These are phyloP conservation scores for Pangasianodon hypophthalmus DNA, from an alignment of 2,113 vertebrate species.

Conservation along the genomic window DNA sequence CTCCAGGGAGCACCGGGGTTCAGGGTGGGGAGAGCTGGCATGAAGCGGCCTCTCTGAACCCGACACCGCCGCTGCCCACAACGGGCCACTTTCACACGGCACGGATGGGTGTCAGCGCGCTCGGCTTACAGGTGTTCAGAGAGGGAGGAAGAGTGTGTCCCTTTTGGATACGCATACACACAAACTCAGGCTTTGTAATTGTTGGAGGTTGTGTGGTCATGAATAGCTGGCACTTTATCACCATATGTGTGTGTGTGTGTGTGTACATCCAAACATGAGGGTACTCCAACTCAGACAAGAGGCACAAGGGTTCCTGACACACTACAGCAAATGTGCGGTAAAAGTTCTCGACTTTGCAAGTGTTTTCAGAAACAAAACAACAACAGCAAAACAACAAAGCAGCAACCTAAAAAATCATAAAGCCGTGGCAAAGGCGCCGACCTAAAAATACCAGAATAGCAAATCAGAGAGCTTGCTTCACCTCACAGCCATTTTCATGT, in stretches of 20 bases:
- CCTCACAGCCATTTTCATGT: conserved; percentile 39
- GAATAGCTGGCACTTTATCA: conserved; percentile 73
- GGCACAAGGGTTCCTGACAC: conserved; percentile 21
- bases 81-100: conserved; percentile 81
- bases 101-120: conserved; percentile 70
- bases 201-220: conserved; percentile 32
- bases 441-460: conserved; percentile 44
- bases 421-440: conserved; percentile 30
- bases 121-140: conserved; percentile 88
- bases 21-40: conserved; percentile 75
- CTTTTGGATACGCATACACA: conserved; percentile 42
- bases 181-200: conserved; percentile 35
- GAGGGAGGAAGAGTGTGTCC: conserved; percentile 70
- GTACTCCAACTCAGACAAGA: conserved; percentile 9
- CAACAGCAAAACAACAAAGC: conserved; percentile 32
- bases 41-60: conserved; percentile 81
- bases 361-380: conserved; percentile 57
- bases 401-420: conserved; percentile 27
- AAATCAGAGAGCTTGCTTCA: conserved; percentile 26
- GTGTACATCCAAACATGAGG: conserved; percentile 23
- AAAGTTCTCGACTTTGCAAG: conserved; percentile 58
- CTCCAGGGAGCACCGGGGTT: conserved; percentile 84
- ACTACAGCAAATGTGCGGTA: conserved; percentile 18
- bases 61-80: conserved; percentile 81
- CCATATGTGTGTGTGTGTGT: conserved; percentile 51